Base-by-base conservation (phyloP, 2,888 invertebrate genomes). In the Dysmachus trigonus region DNA sequence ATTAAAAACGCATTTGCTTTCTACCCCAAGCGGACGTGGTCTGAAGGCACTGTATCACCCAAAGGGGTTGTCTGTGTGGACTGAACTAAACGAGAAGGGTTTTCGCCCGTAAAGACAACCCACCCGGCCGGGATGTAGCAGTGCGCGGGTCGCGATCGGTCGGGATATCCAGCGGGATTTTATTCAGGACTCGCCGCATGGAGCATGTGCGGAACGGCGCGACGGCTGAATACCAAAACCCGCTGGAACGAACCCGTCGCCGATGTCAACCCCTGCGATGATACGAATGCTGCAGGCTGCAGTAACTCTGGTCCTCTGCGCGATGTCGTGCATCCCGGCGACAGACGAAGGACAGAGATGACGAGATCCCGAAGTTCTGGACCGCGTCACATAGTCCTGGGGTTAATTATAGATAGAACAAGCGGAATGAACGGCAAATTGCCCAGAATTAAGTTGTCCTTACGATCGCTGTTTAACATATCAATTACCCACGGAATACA, bases 401-500 rank as follows among this genome's bases (percentile, higher is more conserved):
- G 83, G 83, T 83, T 83, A 83, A 83, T 83, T 83, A 83, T 72
- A 83, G 83, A 83, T 83, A 83, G 71, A 83, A 83, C 41, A 83
- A 83, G 72, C 83, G 83, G 72, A 72, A 72, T 83, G 83, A 85
- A 85, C 51, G 71, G 38, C 51, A 79, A 86, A 86, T 86, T 86
- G 73, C 86, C 81, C 81, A 73, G 79, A 72, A 86, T 79, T 72
- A 81, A 81, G 41, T 86, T 86, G 38, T 86, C 73, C 86, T 73
- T 71, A 30, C 30, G 38, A 71, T 79, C 79, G 79, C 72, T 85
- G 85, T 85, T 85, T 81, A 86, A 86, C 86, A 86, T 86, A 86
- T 86, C 86, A 86, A 86, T 86, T 86, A 81, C 81, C 79, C 73
- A 13, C 10, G 62, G 62, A 62, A 31, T 38, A 53, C 38, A 62